Evolutionary conservation across 2,113 vertebrate genomes (phyloP).

Genomic region (Myotis brandtii): DNA sequence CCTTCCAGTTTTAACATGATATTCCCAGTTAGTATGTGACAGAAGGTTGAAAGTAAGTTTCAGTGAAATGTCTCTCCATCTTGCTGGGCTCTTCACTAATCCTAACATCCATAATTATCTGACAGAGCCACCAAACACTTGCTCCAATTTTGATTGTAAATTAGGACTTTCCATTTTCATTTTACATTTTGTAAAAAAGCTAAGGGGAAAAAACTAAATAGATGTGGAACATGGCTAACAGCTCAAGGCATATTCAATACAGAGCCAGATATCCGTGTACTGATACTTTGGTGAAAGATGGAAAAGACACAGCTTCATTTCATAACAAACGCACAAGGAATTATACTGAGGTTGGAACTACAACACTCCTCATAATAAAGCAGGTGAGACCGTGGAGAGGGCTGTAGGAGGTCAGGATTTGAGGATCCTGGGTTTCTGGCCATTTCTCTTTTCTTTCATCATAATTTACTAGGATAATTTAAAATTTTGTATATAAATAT

Average conservation of each 20-base stretch:
- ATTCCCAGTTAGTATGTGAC: background rate
- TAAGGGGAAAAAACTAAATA: background rate
- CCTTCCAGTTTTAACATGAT: background rate
- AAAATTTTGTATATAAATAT: background rate
- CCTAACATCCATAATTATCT: background rate
- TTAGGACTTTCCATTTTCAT: background rate
- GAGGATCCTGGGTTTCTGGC: background rate
- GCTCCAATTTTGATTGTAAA: background rate
- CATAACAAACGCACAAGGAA: conserved; percentile 1
- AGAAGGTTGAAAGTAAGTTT: background rate
- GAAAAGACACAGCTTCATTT: background rate
- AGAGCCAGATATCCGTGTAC: background rate
- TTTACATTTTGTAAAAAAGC: background rate
- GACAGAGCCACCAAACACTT: background rate
- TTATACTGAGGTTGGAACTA: background rate
- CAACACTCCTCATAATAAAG: conserved; percentile 4
- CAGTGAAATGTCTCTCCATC: background rate
- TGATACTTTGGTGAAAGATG: background rate
- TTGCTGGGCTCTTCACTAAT: background rate
- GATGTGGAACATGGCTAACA: background rate
- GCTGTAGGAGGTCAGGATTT: background rate
- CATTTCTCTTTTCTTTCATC: background rate
- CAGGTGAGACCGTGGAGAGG: background rate
- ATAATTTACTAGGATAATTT: conserved; percentile 5
- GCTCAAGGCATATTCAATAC: background rate